Evolutionary conservation across 1,140 invertebrate species (phyloP).

Genomic region (Caenorhabditis remanei): DNA sequence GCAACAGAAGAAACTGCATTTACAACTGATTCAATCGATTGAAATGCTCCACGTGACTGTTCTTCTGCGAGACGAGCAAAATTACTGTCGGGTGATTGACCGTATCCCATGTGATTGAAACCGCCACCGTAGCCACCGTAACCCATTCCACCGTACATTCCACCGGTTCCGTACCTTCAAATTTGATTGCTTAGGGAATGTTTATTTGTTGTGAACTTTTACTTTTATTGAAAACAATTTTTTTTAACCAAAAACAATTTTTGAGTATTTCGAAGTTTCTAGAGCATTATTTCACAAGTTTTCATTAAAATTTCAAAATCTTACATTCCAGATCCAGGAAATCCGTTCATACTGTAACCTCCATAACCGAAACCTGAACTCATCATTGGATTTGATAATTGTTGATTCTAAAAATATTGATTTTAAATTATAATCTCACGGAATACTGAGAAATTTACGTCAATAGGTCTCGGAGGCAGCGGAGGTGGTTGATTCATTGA

Average conservation of each 20-base stretch:
- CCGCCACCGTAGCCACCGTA: conserved; percentile 58
- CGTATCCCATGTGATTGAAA: conserved; percentile 70
- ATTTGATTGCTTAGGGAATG: too few species aligned
- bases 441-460: background rate
- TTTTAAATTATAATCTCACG: background rate
- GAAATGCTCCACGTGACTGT: conserved; percentile 89
- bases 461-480: conserved; percentile 28
- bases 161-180: conserved; percentile 26
- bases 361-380: conserved; percentile 19
- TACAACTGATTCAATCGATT: conserved; percentile 92
- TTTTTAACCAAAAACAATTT: too few species aligned
- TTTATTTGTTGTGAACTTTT: background rate
- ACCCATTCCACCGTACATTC: conserved; percentile 52
- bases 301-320: conserved; percentile 2
- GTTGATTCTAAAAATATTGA: conserved; percentile 36
- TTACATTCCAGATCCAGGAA: conserved; percentile 33
- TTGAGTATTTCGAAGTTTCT: too few species aligned
- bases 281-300: background rate
- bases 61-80: conserved; percentile 81
- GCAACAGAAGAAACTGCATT: conserved; percentile 91
- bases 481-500: conserved; percentile 45
- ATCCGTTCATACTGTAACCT: conserved; percentile 39
- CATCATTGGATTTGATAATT: conserved; percentile 23
- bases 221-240: too few species aligned
- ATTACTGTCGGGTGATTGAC: conserved; percentile 74